Evolutionary conservation across 2,797 vertebrate genomes (phyloP).

Genomic region (Percopsis omiscomaycus): DNA sequence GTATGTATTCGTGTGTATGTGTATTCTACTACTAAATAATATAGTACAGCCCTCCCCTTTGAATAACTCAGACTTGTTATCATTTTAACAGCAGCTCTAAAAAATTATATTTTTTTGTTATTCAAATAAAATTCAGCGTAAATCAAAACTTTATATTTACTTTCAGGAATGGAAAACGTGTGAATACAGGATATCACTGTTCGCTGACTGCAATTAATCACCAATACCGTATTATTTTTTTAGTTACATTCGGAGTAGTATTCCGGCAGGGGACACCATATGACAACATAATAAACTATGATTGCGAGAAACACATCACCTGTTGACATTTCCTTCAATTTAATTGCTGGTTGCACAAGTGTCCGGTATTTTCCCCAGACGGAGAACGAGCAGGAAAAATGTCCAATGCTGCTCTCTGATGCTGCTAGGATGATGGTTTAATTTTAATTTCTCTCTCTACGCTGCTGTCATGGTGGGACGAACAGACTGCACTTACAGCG

Average conservation of each 20-base stretch:
- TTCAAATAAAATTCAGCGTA: background rate
- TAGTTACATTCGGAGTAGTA: slow-evolving; percentile 4
- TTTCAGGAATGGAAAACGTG: background rate
- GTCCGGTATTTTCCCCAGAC: slow-evolving; percentile 46
- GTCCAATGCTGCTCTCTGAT: slow-evolving; percentile 24
- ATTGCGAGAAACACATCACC: slow-evolving; percentile 32
- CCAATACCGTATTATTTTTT: background rate
- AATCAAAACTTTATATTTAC: background rate
- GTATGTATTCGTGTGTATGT: background rate
- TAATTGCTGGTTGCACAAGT: slow-evolving; percentile 24
- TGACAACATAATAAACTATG: slow-evolving; percentile 21
- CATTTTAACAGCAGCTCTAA: too few relatives aligned
- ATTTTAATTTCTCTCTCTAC: slow-evolving; percentile 43
- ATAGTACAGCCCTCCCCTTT: too few relatives aligned
- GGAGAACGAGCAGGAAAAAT: slow-evolving; percentile 42
- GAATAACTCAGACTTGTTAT: too few relatives aligned
- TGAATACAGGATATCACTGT: background rate
- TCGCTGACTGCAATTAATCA: background rate
- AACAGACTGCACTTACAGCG: slow-evolving; percentile 18
- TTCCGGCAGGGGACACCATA: slow-evolving; percentile 12
- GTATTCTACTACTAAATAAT: background rate
- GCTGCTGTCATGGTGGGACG: slow-evolving; percentile 18
- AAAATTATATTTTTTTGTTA: too few relatives aligned
- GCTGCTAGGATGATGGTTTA: slow-evolving; percentile 32
- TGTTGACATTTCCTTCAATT: slow-evolving; percentile 40